phyloP scores from a whole-genome alignment of 2,797 vertebrate genomes.

The Perodicticus potto region DNA sequence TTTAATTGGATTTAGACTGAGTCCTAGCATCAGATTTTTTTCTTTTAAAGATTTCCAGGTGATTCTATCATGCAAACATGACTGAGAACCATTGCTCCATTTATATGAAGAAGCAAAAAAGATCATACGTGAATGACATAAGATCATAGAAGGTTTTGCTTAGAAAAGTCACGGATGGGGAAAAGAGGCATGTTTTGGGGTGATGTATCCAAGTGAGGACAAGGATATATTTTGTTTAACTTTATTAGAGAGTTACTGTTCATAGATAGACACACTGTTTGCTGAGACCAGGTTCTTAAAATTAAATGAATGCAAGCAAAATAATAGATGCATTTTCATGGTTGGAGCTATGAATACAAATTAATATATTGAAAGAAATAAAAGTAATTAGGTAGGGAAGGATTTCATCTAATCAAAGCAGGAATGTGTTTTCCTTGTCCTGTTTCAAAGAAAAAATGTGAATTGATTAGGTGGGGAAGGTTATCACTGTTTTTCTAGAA shows the following conservation, averaged over 20 bases:
- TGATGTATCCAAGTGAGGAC: not conserved
- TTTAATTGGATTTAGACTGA: not conserved
- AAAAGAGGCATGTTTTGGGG: not conserved
- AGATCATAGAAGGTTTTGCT: not conserved
- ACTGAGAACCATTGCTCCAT: not conserved
- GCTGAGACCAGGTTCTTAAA: not conserved
- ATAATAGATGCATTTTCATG: constrained; percentile 45
- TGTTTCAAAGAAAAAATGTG: not conserved
- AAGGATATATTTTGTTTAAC: constrained; percentile 13
- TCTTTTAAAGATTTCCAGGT: not conserved
- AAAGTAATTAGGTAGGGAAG: constrained; percentile 37
- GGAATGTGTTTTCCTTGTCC: not conserved
- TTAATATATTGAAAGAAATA: constrained; percentile 51
- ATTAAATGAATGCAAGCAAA: constrained; percentile 43
- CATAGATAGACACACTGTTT: not conserved
- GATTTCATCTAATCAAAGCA: constrained; percentile 40
- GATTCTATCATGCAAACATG: not conserved
- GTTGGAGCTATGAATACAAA: constrained; percentile 23
- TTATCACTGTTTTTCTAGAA: constrained; percentile 36
- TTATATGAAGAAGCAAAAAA: not conserved
- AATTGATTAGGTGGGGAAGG: not conserved
- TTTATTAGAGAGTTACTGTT: constrained; percentile 50
- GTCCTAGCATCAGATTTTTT: not conserved
- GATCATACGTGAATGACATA: not conserved
- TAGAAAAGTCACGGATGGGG: not conserved